Base-by-base conservation (phyloP, 2,113 vertebrate genomes). In the Sminthopsis crassicaudata region DNA sequence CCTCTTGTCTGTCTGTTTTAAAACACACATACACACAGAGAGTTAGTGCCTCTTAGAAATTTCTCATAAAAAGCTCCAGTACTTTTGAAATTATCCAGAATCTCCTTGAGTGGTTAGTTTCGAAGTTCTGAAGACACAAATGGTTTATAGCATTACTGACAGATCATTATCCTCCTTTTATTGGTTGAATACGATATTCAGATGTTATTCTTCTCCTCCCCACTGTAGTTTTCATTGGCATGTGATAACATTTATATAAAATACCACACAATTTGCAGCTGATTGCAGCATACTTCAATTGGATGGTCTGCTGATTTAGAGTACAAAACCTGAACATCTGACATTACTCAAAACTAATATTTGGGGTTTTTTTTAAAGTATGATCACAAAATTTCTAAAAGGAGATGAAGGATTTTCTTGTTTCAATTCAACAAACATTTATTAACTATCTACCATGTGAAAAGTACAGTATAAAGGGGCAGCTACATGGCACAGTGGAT, bases 241-340 rank as follows among this genome's bases (percentile, higher is more conserved):
- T 94, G 84, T 89, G 94, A 48, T 93, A 91, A 53, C 96, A 93
- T 97, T 97, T 96, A 25, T 84, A 19, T 50, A 92, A 97, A 98
- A 95, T 12, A 12, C 92, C 93, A 90, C 97, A 46, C 95, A 90
- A 89, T 97, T 97, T 97, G 91, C 92, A 94, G 92, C 92, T 95
- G 96, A 97, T 96, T 91, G 46, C 94, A 92, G 92, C 48, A 89
- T 94, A 96, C 46, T 0, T 93, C 97, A 91, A 94, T 54, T 93
- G 93, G 94, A 94, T 51, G 97, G 24, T 97, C 94, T 96, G 76
- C 97, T 97, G 96, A 26, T 90, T 92, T 92, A 57, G 0, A 55
- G 92, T 93, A 95, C 95, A 97, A 94, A 88, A 96, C 95, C 97
- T 95, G 95, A 97, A 97, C 97, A 96, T 97, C 95, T 97, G 97